These are phyloP conservation scores for Malthinus seriepunctatus DNA, from an alignment of 2,888 invertebrate genomes.

Conservation along the genomic window DNA sequence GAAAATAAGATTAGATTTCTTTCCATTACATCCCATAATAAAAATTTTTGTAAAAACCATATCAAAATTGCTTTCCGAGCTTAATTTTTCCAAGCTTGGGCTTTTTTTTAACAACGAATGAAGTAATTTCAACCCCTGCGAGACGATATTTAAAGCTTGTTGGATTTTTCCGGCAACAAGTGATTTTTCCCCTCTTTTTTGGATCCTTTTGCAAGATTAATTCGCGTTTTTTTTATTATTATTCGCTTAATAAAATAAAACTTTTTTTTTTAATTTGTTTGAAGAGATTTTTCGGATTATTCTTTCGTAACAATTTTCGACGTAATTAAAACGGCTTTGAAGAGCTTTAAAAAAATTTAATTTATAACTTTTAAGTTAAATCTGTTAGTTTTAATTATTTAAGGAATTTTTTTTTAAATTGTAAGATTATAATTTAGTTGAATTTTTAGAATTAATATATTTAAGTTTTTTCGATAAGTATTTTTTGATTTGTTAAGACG, in stretches of 20 bases:
- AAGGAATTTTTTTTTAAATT: conserved; percentile 28
- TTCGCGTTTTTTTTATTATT: conserved; percentile 14
- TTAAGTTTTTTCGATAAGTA: not conserved
- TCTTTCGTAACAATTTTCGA: conserved; percentile 1
- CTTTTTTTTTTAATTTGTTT: conserved; percentile 18
- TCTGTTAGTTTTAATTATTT: not conserved
- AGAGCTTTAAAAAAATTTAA: not conserved
- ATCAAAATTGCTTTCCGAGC: conserved; percentile 22
- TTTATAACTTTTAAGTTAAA: not conserved
- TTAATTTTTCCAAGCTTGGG: conserved; percentile 26
- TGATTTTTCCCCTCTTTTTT: conserved; percentile 33
- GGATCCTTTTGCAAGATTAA: conserved; percentile 34
- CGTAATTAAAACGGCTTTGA: no score
- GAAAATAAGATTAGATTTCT: conserved; percentile 22
- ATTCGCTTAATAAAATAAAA: conserved; percentile 5
- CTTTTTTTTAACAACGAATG: conserved; percentile 21
- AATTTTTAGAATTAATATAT: conserved; percentile 5
- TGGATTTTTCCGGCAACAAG: conserved; percentile 43
- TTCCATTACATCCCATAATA: not conserved
- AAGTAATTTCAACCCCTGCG: conserved; percentile 21
- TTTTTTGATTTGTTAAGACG: no score
- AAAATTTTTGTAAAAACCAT: not conserved
- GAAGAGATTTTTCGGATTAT: conserved; percentile 14
- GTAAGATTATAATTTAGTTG: conserved; percentile 2
- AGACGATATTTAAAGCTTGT: conserved; percentile 22